Evolutionary conservation across 2,797 vertebrate species (phyloP), one percentile per base, ranked within the genome.

Genomic region (Labeo calbasu): DNA sequence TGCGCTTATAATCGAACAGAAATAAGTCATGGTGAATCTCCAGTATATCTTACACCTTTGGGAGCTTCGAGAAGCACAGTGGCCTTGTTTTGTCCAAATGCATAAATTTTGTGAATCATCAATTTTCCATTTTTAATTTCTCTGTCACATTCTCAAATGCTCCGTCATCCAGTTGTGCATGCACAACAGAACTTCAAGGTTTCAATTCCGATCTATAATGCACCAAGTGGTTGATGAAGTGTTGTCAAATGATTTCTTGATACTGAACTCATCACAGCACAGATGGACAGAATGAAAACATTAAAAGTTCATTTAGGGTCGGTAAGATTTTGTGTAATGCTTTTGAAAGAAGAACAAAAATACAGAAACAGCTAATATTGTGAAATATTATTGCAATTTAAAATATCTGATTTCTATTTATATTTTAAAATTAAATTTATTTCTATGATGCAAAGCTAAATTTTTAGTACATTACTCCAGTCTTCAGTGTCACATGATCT

Each of bases 201-300:
- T 79, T 50, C 17, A n/a, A 2, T 32, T 51, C 40, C 48, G 15
- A 43, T 59, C 36, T 75, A 36, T 8, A 89, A 91, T 90, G 48
- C 28, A 55, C 21, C n/a, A 70, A 12, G 68, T 21, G 23, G 53
- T 53, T 46, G 46, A 46, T 73, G 0, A 65, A 73, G 66, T 28
- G 8, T 73, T 48, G 7, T 91, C 90, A 13, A 71, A 84, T 69
- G 78, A 86, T 88, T 92, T 92, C 91, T 91, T 90, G 85, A 89
- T 36, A 43, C 40, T 15, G 21, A n/a, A 13, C n/a, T n/a, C 15
- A 46, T 59, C 89, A 84, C 84, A 89, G 86, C 84, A 88, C 86
- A 91, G 91, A 93, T 91, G 91, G 91, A 92, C 36, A 92, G 90
- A 87, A 88, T 85, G 78, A 88, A 86, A 93, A 91, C 91, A 89